phyloP scores from a whole-genome alignment of 2,888 invertebrate species.

The Epinotia brunnichana region DNA sequence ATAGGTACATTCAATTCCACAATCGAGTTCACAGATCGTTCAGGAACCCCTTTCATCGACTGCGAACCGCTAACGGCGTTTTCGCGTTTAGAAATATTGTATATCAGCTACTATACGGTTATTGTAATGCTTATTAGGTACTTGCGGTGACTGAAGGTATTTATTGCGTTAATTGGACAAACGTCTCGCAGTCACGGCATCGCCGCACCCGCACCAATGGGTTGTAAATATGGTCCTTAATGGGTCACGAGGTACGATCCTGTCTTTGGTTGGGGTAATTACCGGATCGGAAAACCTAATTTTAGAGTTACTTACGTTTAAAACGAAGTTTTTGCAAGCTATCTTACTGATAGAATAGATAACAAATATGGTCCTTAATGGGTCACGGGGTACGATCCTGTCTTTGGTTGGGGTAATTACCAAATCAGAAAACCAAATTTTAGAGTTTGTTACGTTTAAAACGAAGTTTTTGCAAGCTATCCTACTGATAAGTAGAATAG shows the following conservation, averaged over 20 bases:
- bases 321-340: background rate
- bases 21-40: constrained; percentile 10
- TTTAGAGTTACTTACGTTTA: background rate
- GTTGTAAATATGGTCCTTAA: constrained; percentile 59
- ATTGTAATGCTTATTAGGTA: constrained; percentile 70
- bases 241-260: constrained; percentile 52
- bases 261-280: constrained; percentile 19
- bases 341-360: no score
- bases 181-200: constrained; percentile 73
- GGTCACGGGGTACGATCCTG: constrained; percentile 50
- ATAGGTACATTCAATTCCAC: background rate
- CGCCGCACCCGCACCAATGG: constrained; percentile 51
- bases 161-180: constrained; percentile 80
- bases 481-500: no score
- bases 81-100: constrained; percentile 79
- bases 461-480: no score
- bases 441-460: background rate
- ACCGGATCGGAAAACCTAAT: background rate
- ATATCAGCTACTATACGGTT: constrained; percentile 77
- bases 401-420: constrained; percentile 10
- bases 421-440: background rate
- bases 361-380: constrained; percentile 57
- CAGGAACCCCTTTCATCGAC: constrained; percentile 21
- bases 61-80: constrained; percentile 51
- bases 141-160: constrained; percentile 68